These are phyloP conservation scores for Nycteola revayana DNA, from an alignment of 2,888 invertebrate species.

Conservation along the genomic window DNA sequence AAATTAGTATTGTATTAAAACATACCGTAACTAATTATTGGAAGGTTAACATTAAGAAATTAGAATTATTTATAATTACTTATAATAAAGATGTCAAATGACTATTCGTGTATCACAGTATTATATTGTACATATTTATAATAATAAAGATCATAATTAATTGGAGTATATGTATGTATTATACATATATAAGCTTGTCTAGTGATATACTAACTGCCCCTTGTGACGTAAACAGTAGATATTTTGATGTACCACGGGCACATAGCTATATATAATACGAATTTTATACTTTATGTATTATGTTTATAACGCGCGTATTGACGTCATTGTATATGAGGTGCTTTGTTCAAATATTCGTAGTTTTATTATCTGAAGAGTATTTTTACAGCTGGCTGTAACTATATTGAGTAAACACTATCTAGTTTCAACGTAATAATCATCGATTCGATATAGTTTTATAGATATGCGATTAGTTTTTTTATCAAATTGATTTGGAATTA, in stretches of 20 bases:
- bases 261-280: conserved; percentile 18
- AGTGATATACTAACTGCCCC: too few relatives aligned
- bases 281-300: conserved; percentile 31
- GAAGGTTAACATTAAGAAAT: too few relatives aligned
- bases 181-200: too few relatives aligned
- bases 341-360: conserved; percentile 45
- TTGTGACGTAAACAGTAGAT: conserved; percentile 6
- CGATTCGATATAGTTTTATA: conserved; percentile 31
- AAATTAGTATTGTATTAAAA: too few relatives aligned
- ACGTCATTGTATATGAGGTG: conserved; percentile 48
- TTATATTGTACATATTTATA: too few relatives aligned
- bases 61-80: too few relatives aligned
- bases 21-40: too few relatives aligned
- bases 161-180: too few relatives aligned
- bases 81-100: too few relatives aligned
- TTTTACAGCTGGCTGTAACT: conserved; percentile 46
- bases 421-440: conserved; percentile 26
- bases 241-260: conserved; percentile 21
- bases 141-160: too few relatives aligned
- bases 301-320: conserved; percentile 41
- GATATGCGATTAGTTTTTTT: conserved; percentile 5
- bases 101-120: too few relatives aligned
- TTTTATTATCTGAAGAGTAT: conserved; percentile 41
- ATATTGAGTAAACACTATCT: conserved; percentile 36
- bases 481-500: neutral